Base-by-base conservation (phyloP, 2,113 vertebrate genomes). In the Trematocara macrostoma region DNA sequence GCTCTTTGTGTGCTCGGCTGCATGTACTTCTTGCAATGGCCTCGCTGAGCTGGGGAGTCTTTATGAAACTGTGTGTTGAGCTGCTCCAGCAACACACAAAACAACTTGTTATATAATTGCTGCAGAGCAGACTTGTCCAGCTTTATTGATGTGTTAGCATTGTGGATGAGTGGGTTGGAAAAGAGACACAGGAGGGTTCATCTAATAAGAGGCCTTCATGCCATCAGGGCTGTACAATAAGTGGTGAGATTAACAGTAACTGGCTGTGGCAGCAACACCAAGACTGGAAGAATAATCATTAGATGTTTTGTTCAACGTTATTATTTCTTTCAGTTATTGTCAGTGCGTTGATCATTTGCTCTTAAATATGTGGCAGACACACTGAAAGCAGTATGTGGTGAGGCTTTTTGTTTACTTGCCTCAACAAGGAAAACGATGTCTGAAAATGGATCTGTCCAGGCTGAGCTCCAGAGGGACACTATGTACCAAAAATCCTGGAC, bases 81-180 rank as follows among this genome's bases (percentile, higher is more conserved):
- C 7, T 79, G 59, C 84, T 87, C 38, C 87, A 84, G 85, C 83
- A 86, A 83, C 76, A 78, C 89, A 89, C 84, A 61, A 81, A 47
- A 20, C 82, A 53, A 59, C 42, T 92, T 92, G 51, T 90, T 87
- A 92, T 86, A 88, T 95, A 95, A 96, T 49, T 82, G 82, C 93
- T 91, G 89, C 89, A 93, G 61, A 94, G 94, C 90, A 83, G 93
- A 89, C 93, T 91, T 86, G 84, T 89, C 76, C 59, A 12, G 84
- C 86, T 90, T 86, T 91, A 94, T 90, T 92, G 92, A 93, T 90
- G 95, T 93, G 86, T 78, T 84, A 91, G 88, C 52, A 40, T 51
- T 76, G 87, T 71, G 69, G 26, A 18, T 79, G 86, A 89, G 81
- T 57, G 81, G 78, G 85, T 51, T 34, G 84, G 84, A 55, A 42